Conservation (phyloP, 2,888 invertebrate genomes). For the Pristionchus arcanus region DNA sequence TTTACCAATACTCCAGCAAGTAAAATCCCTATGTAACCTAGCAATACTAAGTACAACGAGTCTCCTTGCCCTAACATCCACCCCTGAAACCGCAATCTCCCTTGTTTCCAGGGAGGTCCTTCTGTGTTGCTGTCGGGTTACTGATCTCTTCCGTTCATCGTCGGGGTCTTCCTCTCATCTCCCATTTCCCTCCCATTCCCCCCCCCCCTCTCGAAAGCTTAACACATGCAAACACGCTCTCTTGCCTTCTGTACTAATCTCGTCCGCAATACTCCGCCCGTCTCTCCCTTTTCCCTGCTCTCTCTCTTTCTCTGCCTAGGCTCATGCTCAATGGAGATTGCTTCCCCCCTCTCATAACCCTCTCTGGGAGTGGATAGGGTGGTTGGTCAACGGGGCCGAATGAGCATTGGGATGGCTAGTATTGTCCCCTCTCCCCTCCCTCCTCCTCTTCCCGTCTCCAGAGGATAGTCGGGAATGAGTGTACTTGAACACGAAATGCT, state of each 20-base stretch:
- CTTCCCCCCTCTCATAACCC: neutral
- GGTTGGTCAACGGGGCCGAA: constrained; percentile 19
- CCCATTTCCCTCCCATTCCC: constrained; percentile 12
- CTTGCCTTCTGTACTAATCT: constrained; percentile 51
- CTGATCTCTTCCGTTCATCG: constrained; percentile 16
- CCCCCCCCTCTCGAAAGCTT: neutral
- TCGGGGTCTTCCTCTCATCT: constrained; percentile 25
- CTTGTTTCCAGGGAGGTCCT: neutral
- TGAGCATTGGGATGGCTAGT: constrained; percentile 45
- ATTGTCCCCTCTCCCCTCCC: constrained; percentile 43
- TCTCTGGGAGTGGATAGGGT: neutral
- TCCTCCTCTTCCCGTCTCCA: constrained; percentile 22
- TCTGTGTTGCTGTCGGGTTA: neutral
- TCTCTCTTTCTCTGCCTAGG: no score
- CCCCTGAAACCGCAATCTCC: neutral
- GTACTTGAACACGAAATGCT: constrained; percentile 47
- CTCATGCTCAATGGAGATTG: neutral
- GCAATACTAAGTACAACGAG: no score
- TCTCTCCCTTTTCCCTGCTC: no score
- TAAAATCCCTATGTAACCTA: no score
- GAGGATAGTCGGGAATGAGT: constrained; percentile 46
- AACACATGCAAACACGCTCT: constrained; percentile 53
- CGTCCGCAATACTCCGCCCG: neutral
- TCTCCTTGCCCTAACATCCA: neutral
- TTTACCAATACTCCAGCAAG: no score